These are phyloP conservation scores for Graphium colonna DNA, from an alignment of 2,888 invertebrate genomes.

Conservation along the genomic window DNA sequence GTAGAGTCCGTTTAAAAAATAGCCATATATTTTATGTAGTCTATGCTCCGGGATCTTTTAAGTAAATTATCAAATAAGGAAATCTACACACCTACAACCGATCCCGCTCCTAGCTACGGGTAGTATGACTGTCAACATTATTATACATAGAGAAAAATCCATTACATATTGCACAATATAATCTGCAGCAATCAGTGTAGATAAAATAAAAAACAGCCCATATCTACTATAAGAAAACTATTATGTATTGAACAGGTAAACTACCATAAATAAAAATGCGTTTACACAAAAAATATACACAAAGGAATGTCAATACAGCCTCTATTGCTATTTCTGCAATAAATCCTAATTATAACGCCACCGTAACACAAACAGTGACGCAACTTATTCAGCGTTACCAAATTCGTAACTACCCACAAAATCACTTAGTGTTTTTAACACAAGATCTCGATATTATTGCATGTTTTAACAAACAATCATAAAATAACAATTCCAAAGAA, in stretches of 20 bases:
- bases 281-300: constrained; percentile 51
- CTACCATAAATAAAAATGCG: constrained; percentile 38
- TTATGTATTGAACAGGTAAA: constrained; percentile 36
- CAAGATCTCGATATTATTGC: not conserved
- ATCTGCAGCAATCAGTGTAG: constrained; percentile 50
- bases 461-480: too few relatives aligned
- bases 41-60: constrained; percentile 46
- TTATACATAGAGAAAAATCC: constrained; percentile 42
- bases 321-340: constrained; percentile 29
- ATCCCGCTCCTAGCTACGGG: constrained; percentile 52
- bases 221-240: constrained; percentile 53
- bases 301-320: constrained; percentile 62
- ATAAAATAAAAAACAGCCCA: constrained; percentile 61
- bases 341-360: constrained; percentile 8
- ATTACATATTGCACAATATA: constrained; percentile 51
- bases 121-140: constrained; percentile 39
- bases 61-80: constrained; percentile 30
- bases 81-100: constrained; percentile 45
- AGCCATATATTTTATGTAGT: constrained; percentile 29
- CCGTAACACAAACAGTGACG: constrained; percentile 14
- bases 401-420: not conserved
- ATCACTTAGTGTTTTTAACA: not conserved
- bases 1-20: too few relatives aligned
- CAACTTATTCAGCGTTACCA: constrained; percentile 15
- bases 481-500: too few relatives aligned